Evolutionary conservation across 2,113 vertebrate genomes (phyloP).

Genomic region (Phoenicopterus ruber): DNA sequence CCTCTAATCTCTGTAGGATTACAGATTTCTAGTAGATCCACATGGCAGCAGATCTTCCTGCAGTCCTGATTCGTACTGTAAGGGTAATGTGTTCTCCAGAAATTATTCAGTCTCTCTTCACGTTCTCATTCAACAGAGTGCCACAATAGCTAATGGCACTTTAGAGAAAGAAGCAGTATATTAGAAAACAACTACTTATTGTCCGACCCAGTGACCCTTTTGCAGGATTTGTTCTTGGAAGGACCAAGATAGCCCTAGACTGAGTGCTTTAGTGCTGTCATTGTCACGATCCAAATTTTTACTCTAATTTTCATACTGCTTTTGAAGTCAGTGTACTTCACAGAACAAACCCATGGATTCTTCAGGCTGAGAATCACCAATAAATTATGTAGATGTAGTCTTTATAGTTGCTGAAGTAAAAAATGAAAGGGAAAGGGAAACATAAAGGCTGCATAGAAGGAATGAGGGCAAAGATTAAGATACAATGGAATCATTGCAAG

Average conservation of each 20-base stretch:
- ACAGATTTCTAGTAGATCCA: neutral
- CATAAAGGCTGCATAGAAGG: neutral
- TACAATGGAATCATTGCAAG: neutral
- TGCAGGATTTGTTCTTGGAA: neutral
- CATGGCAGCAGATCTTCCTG: neutral
- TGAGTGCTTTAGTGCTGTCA: neutral
- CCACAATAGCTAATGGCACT: neutral
- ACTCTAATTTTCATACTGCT: neutral
- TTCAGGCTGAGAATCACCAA: neutral
- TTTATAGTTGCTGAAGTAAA: neutral
- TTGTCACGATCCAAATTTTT: neutral
- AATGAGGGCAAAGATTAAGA: neutral
- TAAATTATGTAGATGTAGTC: neutral
- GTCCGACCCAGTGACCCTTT: neutral
- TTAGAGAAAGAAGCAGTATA: neutral
- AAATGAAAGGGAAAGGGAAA: neutral
- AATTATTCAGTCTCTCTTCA: neutral
- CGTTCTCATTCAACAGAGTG: neutral
- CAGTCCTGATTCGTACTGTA: neutral
- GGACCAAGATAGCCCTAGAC: neutral
- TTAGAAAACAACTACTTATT: neutral
- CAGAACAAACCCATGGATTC: neutral
- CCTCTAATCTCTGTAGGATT: neutral
- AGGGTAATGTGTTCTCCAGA: neutral
- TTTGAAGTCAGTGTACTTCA: neutral